Percentiles rank a stretch among this genome's conserved stretches.
phyloP scores from a whole-genome alignment of 2,113 vertebrate genomes.

The Sula dactylatra region DNA sequence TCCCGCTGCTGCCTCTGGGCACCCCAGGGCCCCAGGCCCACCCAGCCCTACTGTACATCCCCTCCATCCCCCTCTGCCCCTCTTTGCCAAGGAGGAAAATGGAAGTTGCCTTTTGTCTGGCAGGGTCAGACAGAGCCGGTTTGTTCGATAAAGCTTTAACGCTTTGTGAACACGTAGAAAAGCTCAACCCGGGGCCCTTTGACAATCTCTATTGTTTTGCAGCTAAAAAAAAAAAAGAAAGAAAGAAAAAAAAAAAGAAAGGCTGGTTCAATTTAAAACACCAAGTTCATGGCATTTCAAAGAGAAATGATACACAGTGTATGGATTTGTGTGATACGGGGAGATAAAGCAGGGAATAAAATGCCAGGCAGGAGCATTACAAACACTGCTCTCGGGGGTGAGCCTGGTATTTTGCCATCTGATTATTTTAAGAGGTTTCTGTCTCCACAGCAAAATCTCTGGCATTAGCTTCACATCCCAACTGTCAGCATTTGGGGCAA shows the following conservation, averaged over 20 bases:
- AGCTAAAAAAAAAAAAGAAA: neutral
- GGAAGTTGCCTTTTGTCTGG: constrained; percentile 79
- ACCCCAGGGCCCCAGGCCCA: fast-evolving
- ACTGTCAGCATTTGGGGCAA: neutral
- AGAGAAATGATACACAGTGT: constrained; percentile 54
- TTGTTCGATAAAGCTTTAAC: constrained; percentile 79
- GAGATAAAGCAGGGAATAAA: constrained; percentile 50
- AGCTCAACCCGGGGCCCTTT: constrained; percentile 64
- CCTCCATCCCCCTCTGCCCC: neutral
- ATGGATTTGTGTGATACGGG: constrained; percentile 34
- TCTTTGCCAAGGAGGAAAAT: constrained; percentile 28
- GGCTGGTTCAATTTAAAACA: constrained; percentile 66
- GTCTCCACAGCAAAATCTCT: constrained; percentile 20
- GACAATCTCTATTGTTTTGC: constrained; percentile 74
- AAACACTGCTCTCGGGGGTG: constrained; percentile 24
- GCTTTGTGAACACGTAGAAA: constrained; percentile 78
- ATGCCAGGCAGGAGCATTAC: constrained; percentile 29
- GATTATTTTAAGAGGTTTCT: constrained; percentile 49
- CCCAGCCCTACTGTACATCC: neutral
- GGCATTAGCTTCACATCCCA: neutral
- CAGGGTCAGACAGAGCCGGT: constrained; percentile 76
- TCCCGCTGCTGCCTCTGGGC: fast-evolving
- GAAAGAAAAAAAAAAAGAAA: neutral
- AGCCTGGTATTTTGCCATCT: constrained; percentile 60
- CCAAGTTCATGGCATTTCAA: constrained; percentile 81